Conservation (phyloP, 2,113 vertebrate genomes). For the Cryptotis parvus region DNA sequence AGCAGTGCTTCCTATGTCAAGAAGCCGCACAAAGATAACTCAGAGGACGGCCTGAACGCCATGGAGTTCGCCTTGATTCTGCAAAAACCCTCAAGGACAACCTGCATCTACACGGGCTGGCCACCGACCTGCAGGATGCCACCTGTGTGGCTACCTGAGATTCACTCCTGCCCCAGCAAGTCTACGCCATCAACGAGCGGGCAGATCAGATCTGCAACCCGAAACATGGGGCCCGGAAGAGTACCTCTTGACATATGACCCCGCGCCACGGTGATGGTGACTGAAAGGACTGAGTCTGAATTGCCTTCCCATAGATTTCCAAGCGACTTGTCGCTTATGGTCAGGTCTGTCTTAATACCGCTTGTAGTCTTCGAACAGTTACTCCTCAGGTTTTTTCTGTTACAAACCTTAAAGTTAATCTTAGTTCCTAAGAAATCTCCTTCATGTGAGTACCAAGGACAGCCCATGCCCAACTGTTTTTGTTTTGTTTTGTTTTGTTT, state of each 20-base stretch:
- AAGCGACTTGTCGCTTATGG: background rate
- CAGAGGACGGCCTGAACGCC: background rate
- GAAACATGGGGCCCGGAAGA: too few relatives aligned
- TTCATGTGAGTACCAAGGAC: too few relatives aligned
- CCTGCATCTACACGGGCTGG: background rate
- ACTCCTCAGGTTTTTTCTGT: background rate
- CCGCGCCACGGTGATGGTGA: too few relatives aligned
- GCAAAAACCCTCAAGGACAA: background rate
- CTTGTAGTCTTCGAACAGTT: background rate
- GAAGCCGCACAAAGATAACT: background rate
- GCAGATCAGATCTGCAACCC: background rate
- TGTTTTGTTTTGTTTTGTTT: too few relatives aligned
- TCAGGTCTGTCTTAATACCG: background rate
- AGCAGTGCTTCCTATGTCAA: background rate
- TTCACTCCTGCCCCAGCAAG: background rate
- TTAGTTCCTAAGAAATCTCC: too few relatives aligned
- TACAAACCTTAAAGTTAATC: background rate
- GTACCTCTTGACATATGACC: background rate
- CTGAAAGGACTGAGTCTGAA: background rate
- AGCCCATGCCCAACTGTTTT: too few relatives aligned
- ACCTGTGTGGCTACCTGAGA: background rate
- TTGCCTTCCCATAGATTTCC: background rate
- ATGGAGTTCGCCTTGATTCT: background rate
- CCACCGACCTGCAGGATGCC: accelerated
- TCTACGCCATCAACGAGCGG: background rate